Base-by-base conservation (phyloP, 2,113 vertebrate species). In the Zonotrichia leucophrys region DNA sequence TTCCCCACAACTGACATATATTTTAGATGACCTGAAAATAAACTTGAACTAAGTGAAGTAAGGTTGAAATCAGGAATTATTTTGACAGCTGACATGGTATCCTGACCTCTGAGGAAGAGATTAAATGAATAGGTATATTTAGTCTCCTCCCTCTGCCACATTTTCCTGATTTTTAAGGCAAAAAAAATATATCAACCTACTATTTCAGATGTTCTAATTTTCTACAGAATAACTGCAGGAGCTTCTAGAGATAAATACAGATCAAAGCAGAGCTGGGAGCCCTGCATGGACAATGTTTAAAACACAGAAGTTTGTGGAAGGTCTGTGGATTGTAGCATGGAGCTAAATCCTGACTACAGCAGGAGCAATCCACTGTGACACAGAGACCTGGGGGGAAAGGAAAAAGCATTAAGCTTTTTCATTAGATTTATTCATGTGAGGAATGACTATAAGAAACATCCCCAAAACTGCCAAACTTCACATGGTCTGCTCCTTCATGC, bases 321-420 rank as follows among this genome's bases (percentile, higher is more conserved):
- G 67, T 66, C 50, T 93, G 63, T 46, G 64, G 63, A 66, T 24
- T 70, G 46, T 21, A 87, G 78, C 28, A 22, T 69, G 58, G 27
- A 83, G 50, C n/a, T 64, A 94, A 93, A 94, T 58, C 82, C 64
- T 89, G 73, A 91, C 69, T 60, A 84, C 31, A 81, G 78, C 59
- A 80, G 60, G 81, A 93, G 72, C 63, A 96, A 39, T 39, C 59
- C 59, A n/a, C 42, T 69, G 67, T 66, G 56, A 80, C 24, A 91
- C 2, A 70, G 21, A 82, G 53, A 90, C 19, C 58, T 47, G 63
- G 11, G 86, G 41, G 72, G n/a, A 74, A 86, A 49, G 37, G 49
- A 62, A 78, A 90, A 66, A 63, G 39, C 19, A 60, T 35, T 27
- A 82, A 87, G 44, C 13, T 25, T 37, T 25, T 59, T 25, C n/a